phyloP scores from a whole-genome alignment of 2,113 vertebrate species.

The Rousettus leschenaultii region DNA sequence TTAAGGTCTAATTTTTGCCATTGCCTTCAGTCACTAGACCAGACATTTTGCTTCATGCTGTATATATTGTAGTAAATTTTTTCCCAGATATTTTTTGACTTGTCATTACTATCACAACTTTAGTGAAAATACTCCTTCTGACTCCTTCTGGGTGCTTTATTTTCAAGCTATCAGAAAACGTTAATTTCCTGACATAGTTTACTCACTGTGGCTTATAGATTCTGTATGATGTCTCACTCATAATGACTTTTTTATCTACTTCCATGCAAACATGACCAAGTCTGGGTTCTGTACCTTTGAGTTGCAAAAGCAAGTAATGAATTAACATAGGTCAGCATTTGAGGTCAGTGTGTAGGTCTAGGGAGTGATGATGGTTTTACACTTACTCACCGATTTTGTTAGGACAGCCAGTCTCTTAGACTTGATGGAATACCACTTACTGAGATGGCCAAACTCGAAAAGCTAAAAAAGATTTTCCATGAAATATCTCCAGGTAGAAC shows the following conservation, averaged over 20 bases:
- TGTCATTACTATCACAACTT: neutral
- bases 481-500: neutral
- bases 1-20: neutral
- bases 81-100: neutral
- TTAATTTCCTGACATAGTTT: neutral
- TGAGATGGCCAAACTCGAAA: neutral
- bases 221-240: neutral
- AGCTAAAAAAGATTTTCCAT: neutral
- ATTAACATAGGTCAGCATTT: neutral
- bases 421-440: neutral
- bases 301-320: neutral
- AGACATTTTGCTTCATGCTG: neutral
- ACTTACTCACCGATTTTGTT: neutral
- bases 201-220: neutral
- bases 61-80: neutral
- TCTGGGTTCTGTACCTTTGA: neutral
- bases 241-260: neutral
- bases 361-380: neutral
- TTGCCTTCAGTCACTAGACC: neutral
- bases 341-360: neutral
- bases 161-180: neutral
- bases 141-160: neutral
- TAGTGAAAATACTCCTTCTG: neutral
- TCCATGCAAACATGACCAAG: neutral
- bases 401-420: neutral